phyloP scores from a whole-genome alignment of 2,888 invertebrate species.

The Gerris lacustris region DNA sequence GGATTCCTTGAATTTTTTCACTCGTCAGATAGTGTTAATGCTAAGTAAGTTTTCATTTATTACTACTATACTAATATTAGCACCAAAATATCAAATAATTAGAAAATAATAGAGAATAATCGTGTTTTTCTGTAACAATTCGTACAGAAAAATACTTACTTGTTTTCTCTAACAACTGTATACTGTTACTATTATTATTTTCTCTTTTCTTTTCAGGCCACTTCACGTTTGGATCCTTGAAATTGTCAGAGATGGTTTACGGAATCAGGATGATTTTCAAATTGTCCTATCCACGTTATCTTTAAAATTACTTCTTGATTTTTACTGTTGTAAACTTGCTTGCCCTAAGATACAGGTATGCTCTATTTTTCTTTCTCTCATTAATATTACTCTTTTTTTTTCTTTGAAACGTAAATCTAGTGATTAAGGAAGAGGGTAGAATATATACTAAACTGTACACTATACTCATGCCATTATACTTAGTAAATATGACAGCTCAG shows the following conservation, averaged over 20 bases:
- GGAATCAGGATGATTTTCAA: conserved; percentile 59
- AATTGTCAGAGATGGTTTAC: conserved; percentile 61
- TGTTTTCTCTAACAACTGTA: no score
- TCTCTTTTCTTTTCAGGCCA: conserved; percentile 16
- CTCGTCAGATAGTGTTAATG: conserved; percentile 33
- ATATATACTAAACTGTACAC: no score
- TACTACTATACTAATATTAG: no score
- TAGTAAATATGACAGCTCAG: no score
- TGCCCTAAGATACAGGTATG: conserved; percentile 47
- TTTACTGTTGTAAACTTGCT: conserved; percentile 49
- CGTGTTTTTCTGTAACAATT: no score
- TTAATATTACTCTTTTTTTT: neutral
- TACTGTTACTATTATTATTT: no score
- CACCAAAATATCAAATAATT: no score
- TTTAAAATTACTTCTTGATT: conserved; percentile 63
- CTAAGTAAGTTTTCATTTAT: neutral
- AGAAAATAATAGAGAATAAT: no score
- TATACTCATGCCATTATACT: no score
- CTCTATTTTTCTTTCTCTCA: conserved; percentile 9
- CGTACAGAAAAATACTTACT: no score
- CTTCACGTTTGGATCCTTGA: conserved; percentile 57
- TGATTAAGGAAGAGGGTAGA: no score
- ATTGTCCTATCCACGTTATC: conserved; percentile 59
- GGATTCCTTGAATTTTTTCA: conserved; percentile 79
- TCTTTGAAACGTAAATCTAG: no score